Conservation (phyloP, 2,888 invertebrate genomes). For the Dichetophora obliterata region DNA sequence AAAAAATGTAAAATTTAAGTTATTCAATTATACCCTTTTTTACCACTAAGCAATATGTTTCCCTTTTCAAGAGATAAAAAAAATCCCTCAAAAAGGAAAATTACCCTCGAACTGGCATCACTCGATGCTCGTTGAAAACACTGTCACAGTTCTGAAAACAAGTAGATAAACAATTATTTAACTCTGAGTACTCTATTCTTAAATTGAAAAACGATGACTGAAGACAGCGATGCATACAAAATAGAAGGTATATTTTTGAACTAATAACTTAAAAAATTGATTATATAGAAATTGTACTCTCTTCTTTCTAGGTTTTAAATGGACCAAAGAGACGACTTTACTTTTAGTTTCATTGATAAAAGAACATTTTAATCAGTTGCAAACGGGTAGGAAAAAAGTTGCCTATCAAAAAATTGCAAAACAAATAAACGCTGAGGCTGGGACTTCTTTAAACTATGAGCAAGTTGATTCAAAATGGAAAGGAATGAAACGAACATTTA, state of each 20-base stretch:
- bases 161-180: too few species aligned
- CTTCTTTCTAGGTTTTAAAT: constrained; percentile 23
- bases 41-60: too few species aligned
- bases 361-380: constrained; percentile 20
- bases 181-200: too few species aligned
- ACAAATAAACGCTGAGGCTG: constrained; percentile 24
- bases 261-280: not conserved
- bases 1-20: too few species aligned
- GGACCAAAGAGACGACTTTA: constrained; percentile 17
- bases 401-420: constrained; percentile 28
- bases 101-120: too few species aligned
- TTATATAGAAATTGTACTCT: not conserved
- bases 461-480: constrained; percentile 42
- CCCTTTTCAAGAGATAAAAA: too few species aligned
- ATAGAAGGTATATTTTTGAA: not conserved
- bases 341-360: constrained; percentile 24
- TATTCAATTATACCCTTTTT: too few species aligned
- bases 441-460: constrained; percentile 21
- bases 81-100: too few species aligned
- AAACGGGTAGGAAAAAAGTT: constrained; percentile 24
- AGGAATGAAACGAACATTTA: constrained; percentile 33
- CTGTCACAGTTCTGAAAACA: too few species aligned
- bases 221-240: not conserved
- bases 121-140: too few species aligned
- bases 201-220: not conserved